These are phyloP conservation scores for Enteromius radiatus DNA, from an alignment of 2,797 vertebrate species.

Conservation along the genomic window DNA sequence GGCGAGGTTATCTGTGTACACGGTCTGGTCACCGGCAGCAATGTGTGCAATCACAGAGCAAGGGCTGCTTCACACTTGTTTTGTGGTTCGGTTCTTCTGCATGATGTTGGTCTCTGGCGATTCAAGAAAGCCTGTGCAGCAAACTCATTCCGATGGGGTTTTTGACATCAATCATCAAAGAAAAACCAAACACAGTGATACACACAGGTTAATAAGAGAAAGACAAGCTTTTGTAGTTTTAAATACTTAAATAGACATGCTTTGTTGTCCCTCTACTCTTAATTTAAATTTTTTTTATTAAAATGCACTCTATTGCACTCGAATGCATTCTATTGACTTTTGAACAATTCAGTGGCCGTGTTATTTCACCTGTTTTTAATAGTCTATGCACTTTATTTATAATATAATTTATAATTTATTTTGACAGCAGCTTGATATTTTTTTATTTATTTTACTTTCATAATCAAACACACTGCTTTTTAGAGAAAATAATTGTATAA, in stretches of 20 bases:
- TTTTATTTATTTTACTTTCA: background rate
- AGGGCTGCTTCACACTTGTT: background rate
- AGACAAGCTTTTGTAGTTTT: background rate
- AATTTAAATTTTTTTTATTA: background rate
- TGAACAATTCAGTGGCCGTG: background rate
- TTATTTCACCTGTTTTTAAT: background rate
- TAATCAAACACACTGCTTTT: background rate
- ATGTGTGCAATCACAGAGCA: background rate
- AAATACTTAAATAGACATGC: background rate
- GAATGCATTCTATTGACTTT: background rate
- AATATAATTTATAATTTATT: background rate
- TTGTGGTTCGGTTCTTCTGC: constrained; percentile 35
- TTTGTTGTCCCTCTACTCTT: background rate
- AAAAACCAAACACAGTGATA: background rate
- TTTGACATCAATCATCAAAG: background rate
- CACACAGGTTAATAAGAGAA: background rate
- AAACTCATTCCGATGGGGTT: background rate
- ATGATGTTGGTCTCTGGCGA: constrained; percentile 54
- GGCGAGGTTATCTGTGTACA: constrained; percentile 20
- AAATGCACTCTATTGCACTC: background rate
- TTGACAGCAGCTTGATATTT: background rate
- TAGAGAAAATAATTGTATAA: background rate
- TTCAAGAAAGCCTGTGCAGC: constrained; percentile 26
- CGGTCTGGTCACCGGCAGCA: constrained; percentile 5
- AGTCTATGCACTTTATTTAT: background rate